A percentile compares a stretch with the other conserved stretches of the same genome.
Conservation (phyloP, 64 coral and sea anemone genomes). For the Cladopsammia gracilis region DNA sequence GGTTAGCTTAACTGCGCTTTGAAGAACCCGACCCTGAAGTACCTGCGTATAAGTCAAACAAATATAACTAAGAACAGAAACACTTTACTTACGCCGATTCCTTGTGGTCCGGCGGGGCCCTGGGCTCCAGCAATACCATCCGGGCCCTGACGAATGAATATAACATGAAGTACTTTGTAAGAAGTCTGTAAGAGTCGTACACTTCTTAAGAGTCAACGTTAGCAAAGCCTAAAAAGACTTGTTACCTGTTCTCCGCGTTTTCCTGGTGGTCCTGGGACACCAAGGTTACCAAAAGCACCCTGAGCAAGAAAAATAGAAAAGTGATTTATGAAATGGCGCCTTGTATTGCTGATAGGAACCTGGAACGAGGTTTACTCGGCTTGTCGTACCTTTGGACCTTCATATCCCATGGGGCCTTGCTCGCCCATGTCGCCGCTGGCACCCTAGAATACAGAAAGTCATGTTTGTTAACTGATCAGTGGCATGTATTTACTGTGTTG, state of each 20-base stretch:
- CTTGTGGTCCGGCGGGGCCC: neutral
- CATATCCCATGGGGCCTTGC: conserved; percentile 36
- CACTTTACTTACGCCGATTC: conserved; percentile 9
- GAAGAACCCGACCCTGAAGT: too few relatives aligned
- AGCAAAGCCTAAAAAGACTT: too few relatives aligned
- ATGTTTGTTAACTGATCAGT: neutral
- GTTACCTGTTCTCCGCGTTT: conserved; percentile 2
- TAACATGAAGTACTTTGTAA: neutral
- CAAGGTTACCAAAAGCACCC: conserved; percentile 48
- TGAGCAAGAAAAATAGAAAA: neutral
- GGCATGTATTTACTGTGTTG: too few relatives aligned
- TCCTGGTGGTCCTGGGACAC: conserved; percentile 34
- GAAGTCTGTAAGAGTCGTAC: too few relatives aligned
- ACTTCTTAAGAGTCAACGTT: too few relatives aligned
- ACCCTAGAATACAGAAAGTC: neutral
- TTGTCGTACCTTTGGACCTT: conserved; percentile 46
- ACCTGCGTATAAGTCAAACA: too few relatives aligned
- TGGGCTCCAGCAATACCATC: conserved; percentile 29
- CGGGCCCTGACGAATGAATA: conserved; percentile 13
- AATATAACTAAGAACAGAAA: too few relatives aligned
- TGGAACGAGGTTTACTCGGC: neutral
- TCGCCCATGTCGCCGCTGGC: conserved; percentile 16
- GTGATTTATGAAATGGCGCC: neutral
- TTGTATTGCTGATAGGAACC: too few relatives aligned
- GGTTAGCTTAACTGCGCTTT: too few relatives aligned